Conservation (phyloP, 2,888 invertebrate genomes). For the Tenthredo distinguenda region DNA sequence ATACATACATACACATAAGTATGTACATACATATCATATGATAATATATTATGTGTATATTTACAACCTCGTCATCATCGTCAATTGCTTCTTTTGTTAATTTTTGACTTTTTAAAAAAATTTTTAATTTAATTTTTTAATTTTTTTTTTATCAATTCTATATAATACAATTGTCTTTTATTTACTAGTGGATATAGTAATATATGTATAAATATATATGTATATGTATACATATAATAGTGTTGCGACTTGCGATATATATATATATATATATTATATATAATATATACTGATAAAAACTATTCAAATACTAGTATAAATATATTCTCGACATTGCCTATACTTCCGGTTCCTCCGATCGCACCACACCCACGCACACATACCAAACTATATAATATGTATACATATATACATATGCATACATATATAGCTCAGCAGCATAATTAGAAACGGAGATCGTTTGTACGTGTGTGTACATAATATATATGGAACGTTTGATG, state of each 20-base stretch:
- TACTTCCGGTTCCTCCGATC: conserved; percentile 61
- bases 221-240: conserved; percentile 66
- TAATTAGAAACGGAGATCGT: conserved; percentile 54
- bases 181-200: conserved; percentile 33
- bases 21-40: no score
- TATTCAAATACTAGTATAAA: conserved; percentile 78
- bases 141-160: conserved; percentile 49
- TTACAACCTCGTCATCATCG: conserved; percentile 67
- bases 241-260: conserved; percentile 47
- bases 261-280: conserved; percentile 63
- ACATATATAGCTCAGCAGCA: conserved; percentile 1
- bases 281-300: conserved; percentile 71
- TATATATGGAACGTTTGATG: no score
- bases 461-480: no score
- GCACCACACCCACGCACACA: conserved; percentile 62
- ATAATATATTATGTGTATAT: conserved; percentile 64
- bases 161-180: conserved; percentile 53
- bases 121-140: conserved; percentile 31
- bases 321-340: conserved; percentile 72
- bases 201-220: conserved; percentile 49
- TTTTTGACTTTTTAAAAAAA: conserved; percentile 49
- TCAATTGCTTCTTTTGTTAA: conserved; percentile 55
- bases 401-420: conserved; percentile 68
- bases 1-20: not conserved
- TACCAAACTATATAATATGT: conserved; percentile 60